Base-by-base conservation (phyloP, 2,797 vertebrate genomes). In the Pelodytes ibericus region DNA sequence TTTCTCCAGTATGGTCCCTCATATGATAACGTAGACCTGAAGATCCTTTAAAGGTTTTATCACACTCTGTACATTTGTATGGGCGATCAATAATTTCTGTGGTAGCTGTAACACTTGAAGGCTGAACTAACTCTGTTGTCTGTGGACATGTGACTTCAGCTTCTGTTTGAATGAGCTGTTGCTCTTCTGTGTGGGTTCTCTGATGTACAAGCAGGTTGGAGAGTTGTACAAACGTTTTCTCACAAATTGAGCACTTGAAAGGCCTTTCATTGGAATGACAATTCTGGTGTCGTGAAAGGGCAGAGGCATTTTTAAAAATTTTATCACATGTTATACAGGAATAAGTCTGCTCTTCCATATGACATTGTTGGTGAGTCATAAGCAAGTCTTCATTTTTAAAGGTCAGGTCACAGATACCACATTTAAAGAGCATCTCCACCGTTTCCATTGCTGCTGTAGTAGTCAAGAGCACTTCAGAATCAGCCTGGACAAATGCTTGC, bases 141-240 rank as follows among this genome's bases (percentile, higher is more conserved):
- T 88, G 89, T 0, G 93, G 92, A 30, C 91, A 94, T 2, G 95
- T 94, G 2, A 96, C 95, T 86, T 96, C 95, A 0, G 95, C 95
- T 24, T 95, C 95, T 0, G 95, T 94, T 82, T 95, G 95, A 0
- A 93, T 93, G 64, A 95, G 88, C 24, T 92, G 91, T 63, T 95
- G 96, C 84, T 96, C 96, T 0, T 94, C 94, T 15, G 94, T 95
- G 83, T 97, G 96, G 33, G 94, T 93, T 86, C 95, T 94, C 84
- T 97, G 96, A 86, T 97, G 96, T 29, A 91, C 94, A 81, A 97
- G 87, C 41, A 98, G 92, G 29, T 94, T 95, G 6, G 95, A 94
- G 71, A 91, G 93, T 58, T 87, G 93, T 61, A 92, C 89, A 86
- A 97, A 93, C 83, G 94, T 88, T 84, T 93, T 85, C 82, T 96